Evolutionary conservation across 2,113 vertebrate species (phyloP), one percentile per base, ranked within the genome.

Genomic region (Apteryx mantelli): DNA sequence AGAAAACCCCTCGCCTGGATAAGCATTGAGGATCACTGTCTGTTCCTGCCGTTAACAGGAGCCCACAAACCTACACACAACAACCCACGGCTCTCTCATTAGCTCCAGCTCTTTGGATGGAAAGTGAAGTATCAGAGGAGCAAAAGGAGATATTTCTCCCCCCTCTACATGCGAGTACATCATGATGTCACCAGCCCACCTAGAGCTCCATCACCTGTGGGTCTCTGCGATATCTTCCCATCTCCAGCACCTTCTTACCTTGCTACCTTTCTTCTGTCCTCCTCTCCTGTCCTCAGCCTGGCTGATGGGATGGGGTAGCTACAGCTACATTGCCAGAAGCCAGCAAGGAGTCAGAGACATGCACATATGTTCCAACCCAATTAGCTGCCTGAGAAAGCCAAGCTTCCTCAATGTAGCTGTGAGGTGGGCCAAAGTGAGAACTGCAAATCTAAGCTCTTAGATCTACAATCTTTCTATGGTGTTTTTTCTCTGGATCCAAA

Each of bases 361-460:
- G 9, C 16, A 1, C 1, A 3, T 44, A 8, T 16, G 79, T 88
- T 50, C 42, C 93, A 88, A 65, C 53, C 60, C 48, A 78, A 61
- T 55, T 38, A 60, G 7, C 34, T 25, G 25, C 3, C 11, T 0
- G 9, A 76, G 63, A 63, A 87, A 46, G 32, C n/a, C 82, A 84
- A 8, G 30, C 40, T 76, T 79, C 38, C 61, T 13, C 76, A 75
- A 2, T 0, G 0, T 34, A 21, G 1, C 38, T 1, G 42, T 2
- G 25, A 89, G 13, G 52, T 14, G 28, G 88, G 25, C 40, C 73
- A 79, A 38, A 85, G 30, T 1, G 12, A 77, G 58, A 88, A 34
- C 1, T 63, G 34, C 48, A 74, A 70, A 91, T 28, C 58, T 1
- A 2, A 69, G 28, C 14, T 36, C 52, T 71, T 9, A 9, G 7